Percentiles rank a stretch among this genome's conserved stretches.
These are phyloP conservation scores for Notechis scutatus DNA, from an alignment of 2,113 vertebrate species.

Conservation along the genomic window DNA sequence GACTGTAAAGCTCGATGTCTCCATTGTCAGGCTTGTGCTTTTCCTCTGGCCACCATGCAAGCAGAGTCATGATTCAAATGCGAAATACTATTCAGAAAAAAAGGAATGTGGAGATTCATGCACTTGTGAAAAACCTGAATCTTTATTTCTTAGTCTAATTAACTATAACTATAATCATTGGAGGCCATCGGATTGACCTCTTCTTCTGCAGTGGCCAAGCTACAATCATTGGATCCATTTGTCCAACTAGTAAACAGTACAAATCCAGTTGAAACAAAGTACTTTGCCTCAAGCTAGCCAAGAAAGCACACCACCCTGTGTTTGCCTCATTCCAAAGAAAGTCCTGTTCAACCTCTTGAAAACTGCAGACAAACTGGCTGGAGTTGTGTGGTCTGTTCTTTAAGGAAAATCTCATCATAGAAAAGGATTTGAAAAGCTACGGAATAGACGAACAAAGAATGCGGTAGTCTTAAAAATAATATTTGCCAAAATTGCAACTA, in stretches of 20 bases:
- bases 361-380: slow-evolving; percentile 1
- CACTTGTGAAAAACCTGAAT: not conserved
- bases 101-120: not conserved
- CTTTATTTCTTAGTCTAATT: not conserved
- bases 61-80: not conserved
- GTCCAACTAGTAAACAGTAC: slow-evolving; percentile 22
- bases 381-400: not conserved
- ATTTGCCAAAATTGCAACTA: slow-evolving; percentile 1
- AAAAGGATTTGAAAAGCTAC: not conserved
- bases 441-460: not conserved
- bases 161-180: not conserved
- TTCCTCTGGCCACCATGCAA: not conserved
- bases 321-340: slow-evolving; percentile 30
- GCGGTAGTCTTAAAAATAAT: not conserved
- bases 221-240: slow-evolving; percentile 38
- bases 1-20: not conserved
- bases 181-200: slow-evolving; percentile 5
- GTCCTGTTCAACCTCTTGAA: not conserved
- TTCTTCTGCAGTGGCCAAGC: slow-evolving; percentile 26
- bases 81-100: slow-evolving; percentile 1
- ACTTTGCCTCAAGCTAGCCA: slow-evolving; percentile 34
- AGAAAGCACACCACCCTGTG: slow-evolving; percentile 11
- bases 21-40: not conserved
- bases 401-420: not conserved
- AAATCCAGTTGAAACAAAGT: slow-evolving; percentile 30